These are phyloP conservation scores for Coptodon bakossiorum DNA, from an alignment of 2,113 vertebrate species.

Conservation along the genomic window DNA sequence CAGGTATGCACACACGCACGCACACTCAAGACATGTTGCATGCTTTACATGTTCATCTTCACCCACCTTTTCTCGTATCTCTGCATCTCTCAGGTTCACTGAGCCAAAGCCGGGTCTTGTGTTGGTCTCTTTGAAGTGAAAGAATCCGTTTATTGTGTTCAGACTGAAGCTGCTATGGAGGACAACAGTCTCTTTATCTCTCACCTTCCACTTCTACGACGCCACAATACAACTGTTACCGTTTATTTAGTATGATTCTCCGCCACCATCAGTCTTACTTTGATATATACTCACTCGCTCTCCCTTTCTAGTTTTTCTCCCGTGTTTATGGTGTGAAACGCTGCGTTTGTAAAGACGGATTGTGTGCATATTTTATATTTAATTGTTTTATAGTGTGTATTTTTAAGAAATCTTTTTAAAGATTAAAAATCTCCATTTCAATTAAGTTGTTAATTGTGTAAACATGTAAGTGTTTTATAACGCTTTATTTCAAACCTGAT, in stretches of 20 bases:
- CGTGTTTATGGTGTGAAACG: neutral
- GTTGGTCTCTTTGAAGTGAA: slow-evolving; percentile 82
- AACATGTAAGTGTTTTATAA: neutral
- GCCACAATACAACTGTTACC: neutral
- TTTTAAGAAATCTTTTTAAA: neutral
- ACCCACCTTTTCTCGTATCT: slow-evolving; percentile 12
- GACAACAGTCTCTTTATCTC: neutral
- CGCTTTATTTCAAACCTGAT: neutral
- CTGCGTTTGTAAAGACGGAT: neutral
- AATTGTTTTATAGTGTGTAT: slow-evolving; percentile 4
- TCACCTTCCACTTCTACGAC: neutral
- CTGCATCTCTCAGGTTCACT: slow-evolving; percentile 77
- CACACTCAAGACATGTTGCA: neutral
- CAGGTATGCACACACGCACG: slow-evolving; percentile 69
- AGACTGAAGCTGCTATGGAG: slow-evolving; percentile 1
- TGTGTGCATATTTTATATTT: slow-evolving; percentile 24
- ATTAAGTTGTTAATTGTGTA: neutral
- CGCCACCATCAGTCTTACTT: neutral
- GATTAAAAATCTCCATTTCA: neutral
- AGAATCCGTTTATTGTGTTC: neutral
- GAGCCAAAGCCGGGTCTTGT: slow-evolving; percentile 85
- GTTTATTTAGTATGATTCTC: neutral
- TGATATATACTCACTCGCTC: accelerated
- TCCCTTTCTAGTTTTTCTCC: neutral
- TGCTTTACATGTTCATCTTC: neutral